phyloP scores from a whole-genome alignment of 2,888 invertebrate genomes.

The Eumacrocentrus americanus region DNA sequence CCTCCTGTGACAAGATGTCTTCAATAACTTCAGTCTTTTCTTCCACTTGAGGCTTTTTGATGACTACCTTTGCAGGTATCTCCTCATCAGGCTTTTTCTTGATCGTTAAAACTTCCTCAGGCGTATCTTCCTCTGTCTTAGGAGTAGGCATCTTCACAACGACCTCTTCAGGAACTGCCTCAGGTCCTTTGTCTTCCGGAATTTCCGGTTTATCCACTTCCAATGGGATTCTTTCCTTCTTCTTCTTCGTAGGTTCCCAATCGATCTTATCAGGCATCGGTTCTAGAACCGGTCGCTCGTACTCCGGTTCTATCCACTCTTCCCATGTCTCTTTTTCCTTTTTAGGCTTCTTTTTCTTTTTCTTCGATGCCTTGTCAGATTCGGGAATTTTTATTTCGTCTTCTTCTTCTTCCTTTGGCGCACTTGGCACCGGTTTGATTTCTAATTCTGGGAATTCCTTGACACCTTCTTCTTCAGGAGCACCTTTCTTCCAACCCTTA shows the following conservation, averaged over 20 bases:
- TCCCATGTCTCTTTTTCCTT: conserved; percentile 36
- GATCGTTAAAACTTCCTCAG: conserved; percentile 48
- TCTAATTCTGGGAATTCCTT: conserved; percentile 47
- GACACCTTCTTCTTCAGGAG: conserved; percentile 46
- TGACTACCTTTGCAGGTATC: conserved; percentile 45
- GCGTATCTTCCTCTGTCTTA: conserved; percentile 16
- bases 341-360: conserved; percentile 39
- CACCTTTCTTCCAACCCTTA: conserved; percentile 54
- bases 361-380: conserved; percentile 38
- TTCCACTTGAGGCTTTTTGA: conserved; percentile 40
- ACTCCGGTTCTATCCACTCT: conserved; percentile 44
- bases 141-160: not conserved
- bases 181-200: conserved; percentile 36
- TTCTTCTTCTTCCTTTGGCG: conserved; percentile 59
- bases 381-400: conserved; percentile 56
- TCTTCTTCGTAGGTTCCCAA: conserved; percentile 42
- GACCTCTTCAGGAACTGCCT: conserved; percentile 49
- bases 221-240: conserved; percentile 40
- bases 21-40: conserved; percentile 49
- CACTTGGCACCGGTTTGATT: conserved; percentile 35
- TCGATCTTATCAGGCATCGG: conserved; percentile 45
- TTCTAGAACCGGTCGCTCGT: conserved; percentile 43
- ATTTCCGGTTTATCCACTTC: conserved; percentile 44
- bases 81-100: conserved; percentile 41
- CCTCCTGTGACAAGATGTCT: conserved; percentile 45